Evolutionary conservation across 2,888 invertebrate genomes (phyloP), one percentile per base, ranked within the genome.

Genomic region (Anarsia innoxiella): DNA sequence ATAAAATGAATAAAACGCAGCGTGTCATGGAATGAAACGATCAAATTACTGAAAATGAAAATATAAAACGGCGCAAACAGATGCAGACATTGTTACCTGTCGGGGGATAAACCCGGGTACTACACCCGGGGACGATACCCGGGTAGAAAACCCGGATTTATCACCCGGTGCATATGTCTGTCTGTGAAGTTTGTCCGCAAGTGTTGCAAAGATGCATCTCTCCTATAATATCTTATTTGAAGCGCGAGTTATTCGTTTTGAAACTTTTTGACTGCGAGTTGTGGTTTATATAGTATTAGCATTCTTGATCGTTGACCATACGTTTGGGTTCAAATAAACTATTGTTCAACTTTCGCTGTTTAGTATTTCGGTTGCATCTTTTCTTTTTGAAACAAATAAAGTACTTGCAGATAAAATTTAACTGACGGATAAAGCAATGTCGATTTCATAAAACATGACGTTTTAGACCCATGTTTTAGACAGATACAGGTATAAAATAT

Each of bases 51-150:
- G 45, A 41, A 41, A 36, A 44, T 31, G 34, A 14, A 41, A 32
- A 45, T 41, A 41, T 42, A 53, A 47, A 43, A 32, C 36, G 4
- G 42, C 42, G 51, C 35, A 46, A 46, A 42, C 46, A 48, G 41
- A 42, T 48, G 50, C 40, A 16, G 44, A 42, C 36, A 48, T 53
- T 45, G 45, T 42, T 46, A 49, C 49, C 48, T 51, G 49, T 31
- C 27, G 2, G 12, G 12, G 28, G 34, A 34, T 36, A 30, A 26
- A 14, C 23, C 25, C 25, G 14, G 25, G 23, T 19, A n/a, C n/a
- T n/a, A n/a, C n/a, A n/a, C 35, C 35, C 31, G 36, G 26, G n/a
- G 19, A 11, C 29, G 31, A 36, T n/a, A n/a, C 12, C 10, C 14
- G 4, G 27, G 12, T 27, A 25, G 4, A 11, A 3, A 11, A 3